phyloP scores from a whole-genome alignment of 2,888 invertebrate genomes.

The Eumacrocentrus americanus region DNA sequence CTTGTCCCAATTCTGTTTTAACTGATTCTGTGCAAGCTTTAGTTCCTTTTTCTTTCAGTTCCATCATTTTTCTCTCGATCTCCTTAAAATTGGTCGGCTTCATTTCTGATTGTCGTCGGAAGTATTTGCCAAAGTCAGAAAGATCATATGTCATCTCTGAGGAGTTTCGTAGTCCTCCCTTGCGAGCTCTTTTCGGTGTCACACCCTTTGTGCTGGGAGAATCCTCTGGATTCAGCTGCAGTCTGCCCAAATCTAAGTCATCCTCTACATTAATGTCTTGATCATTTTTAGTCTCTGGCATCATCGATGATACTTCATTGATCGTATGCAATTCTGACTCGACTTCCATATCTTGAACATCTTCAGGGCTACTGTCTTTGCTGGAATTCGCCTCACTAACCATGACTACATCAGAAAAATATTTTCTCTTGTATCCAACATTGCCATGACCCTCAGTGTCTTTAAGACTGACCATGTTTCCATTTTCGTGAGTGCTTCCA shows the following conservation, averaged over 20 bases:
- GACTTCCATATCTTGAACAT: not conserved
- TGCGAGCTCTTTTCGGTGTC: not conserved
- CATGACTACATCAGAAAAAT: conserved; percentile 15
- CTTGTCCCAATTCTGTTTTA: conserved; percentile 36
- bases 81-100: conserved; percentile 37
- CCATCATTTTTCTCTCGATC: conserved; percentile 43
- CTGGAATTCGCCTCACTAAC: not conserved
- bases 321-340: not conserved
- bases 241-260: conserved; percentile 5
- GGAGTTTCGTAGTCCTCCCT: not conserved
- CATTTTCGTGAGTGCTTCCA: not conserved
- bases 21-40: conserved; percentile 11
- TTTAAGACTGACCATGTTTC: not conserved
- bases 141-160: not conserved
- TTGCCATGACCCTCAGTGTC: conserved; percentile 6
- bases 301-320: not conserved
- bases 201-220: not conserved
- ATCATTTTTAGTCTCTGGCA: not conserved
- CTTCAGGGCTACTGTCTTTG: not conserved
- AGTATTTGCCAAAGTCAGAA: conserved; percentile 14
- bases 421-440: conserved; percentile 18
- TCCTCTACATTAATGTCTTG: not conserved
- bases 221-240: conserved; percentile 4
- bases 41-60: conserved; percentile 41
- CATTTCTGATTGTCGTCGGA: conserved; percentile 1